Base-by-base conservation (phyloP, 30 jellyfish, hydroid and myxozoan species). In the Hydractinia symbiolongicarpus region DNA sequence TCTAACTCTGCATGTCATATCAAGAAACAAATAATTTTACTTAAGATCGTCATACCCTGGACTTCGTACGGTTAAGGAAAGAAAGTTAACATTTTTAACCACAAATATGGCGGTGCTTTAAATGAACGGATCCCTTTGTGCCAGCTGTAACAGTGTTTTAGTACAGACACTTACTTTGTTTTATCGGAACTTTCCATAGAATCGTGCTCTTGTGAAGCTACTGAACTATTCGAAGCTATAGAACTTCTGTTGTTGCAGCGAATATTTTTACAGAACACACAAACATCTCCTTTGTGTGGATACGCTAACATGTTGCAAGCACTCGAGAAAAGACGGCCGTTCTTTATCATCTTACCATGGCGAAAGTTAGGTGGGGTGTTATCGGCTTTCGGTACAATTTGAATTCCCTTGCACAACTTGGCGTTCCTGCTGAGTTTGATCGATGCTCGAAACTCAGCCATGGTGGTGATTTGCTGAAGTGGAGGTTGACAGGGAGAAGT, bases 371-470 rank as follows among this genome's bases (percentile, higher is more conserved):
- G 52, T 61, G 72, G 51, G 5, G 85, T 30, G 44, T 55, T 60
- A 49, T 53, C 79, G 9, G 54, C 76, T 15, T 79, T 52, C 20
- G 53, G 50, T 53, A 11, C 82, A 4, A 71, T 53, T 30, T 49
- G n/a, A 71, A 79, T 64, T 30, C 87, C 83, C 6, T 64, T 50
- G 44, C 87, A 79, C 20, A 54, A 67, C 4, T 53, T 49, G 20
- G 87, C 87, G 54, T 60, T 57, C 49, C 40, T 79, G 21, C 84
- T 61, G 15, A 79, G 61, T 53, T 61, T 79, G 9, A 79, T 40
- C 67, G 57, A 21, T 2, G 87, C 87, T n/a, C 83, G 67, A 67
- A 79, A 79, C 54, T 79, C 87, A 5, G 50, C 70, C 20, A 79
- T 5, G n/a, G 80, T 61, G 16, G n/a, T 61, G 20, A 79, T 14